Conservation (phyloP, 1,140 invertebrate genomes). For the Trichomalopsis sarcophagae region DNA sequence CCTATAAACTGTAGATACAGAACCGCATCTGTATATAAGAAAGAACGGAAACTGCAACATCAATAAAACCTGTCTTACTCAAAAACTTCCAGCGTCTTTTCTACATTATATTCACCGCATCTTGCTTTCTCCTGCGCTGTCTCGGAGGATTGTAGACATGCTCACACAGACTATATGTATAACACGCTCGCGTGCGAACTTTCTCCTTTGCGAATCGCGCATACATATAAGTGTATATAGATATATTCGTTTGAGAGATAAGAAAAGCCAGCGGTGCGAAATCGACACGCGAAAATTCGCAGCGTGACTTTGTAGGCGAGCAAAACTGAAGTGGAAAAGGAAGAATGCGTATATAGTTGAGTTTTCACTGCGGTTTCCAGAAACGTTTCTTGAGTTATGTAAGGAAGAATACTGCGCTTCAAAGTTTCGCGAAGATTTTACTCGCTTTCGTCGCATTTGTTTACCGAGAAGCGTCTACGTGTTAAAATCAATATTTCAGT, state of each 20-base stretch:
- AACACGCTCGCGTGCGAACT: neutral
- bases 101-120: neutral
- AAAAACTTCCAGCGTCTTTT: neutral
- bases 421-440: neutral
- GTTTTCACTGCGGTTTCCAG: neutral
- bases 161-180: too few species aligned
- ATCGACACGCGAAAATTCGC: neutral
- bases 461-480: neutral
- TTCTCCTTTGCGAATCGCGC: neutral
- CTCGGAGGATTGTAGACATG: neutral
- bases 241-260: neutral
- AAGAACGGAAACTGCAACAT: neutral
- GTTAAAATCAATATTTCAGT: neutral
- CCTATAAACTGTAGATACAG: neutral
- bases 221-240: neutral
- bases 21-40: neutral
- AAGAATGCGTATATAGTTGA: too few species aligned
- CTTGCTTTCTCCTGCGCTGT: neutral
- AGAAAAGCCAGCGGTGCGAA: neutral
- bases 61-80: conserved; percentile 9
- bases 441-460: neutral
- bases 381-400: neutral
- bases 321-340: neutral
- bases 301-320: neutral
- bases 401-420: neutral